Evolutionary conservation across 92 coral and sea anemone genomes (phyloP), one percentile per base, ranked within the genome.

Genomic region (Galaxea fascicularis): DNA sequence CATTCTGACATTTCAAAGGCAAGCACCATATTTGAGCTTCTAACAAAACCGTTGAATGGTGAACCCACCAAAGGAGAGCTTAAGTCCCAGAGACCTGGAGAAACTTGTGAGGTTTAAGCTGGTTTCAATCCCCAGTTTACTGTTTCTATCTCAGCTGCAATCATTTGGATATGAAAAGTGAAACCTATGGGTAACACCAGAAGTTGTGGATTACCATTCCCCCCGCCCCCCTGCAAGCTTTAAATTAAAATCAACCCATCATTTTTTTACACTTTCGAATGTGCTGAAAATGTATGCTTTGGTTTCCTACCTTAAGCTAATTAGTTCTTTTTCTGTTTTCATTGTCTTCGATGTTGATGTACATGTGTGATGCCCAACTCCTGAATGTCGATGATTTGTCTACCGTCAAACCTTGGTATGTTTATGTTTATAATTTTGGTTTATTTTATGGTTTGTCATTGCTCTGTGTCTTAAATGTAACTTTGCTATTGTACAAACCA

Each of bases 401-500:
- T 47, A 10, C 75, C 13, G 29, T 46, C 75, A 57, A 79, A 79
- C 65, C 54, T 49, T 47, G 84, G 84, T 79, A 79, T 67, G 84
- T 79, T 16, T 65, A 66, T 27, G 14, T 15, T 7, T n/a, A 0
- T 41, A 7, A 8, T 21, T 39, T 52, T 39, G 3, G 17, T 58
- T 8, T 14, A 29, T 18, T 25, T 14, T 51, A 17, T 30, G 51
- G 24, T 10, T 15, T 66, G 25, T 29, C n/a, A 47, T 28, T 35
- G 31, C 22, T 59, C 10, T 18, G n/a, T 51, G 31, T 47, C 11
- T 8, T 53, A 8, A 53, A 57, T 17, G 71, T 82, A 58, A 82
- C 70, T 22, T 62, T 69, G 56, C 41, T 82, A 69, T 82, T 70
- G 70, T 82, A 60, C 63, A 71, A 82, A 82, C 71, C 73, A 82